A percentile compares a stretch with the other conserved stretches of the same genome.
phyloP scores from a whole-genome alignment of 2,113 vertebrate species.

The Oncorhynchus gorbuscha region DNA sequence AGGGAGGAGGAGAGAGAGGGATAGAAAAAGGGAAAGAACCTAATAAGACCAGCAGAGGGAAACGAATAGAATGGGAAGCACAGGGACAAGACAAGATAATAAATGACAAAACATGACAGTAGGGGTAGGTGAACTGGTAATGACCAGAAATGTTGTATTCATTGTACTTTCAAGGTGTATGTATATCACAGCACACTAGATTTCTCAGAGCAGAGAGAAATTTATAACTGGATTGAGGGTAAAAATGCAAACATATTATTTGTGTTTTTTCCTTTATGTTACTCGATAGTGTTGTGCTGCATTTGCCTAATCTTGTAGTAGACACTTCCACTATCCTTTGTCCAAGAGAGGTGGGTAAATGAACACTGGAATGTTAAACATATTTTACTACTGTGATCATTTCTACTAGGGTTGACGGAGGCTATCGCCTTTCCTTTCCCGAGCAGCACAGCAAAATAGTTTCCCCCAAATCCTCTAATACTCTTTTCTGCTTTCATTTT shows the following conservation, averaged over 20 bases:
- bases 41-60: too few relatives aligned
- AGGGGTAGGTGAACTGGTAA: background rate
- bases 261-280: background rate
- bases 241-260: background rate
- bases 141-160: background rate
- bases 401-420: slow-evolving; percentile 25
- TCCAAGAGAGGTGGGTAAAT: slow-evolving; percentile 11
- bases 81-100: too few relatives aligned
- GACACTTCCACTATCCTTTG: slow-evolving; percentile 18
- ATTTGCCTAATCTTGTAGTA: too few relatives aligned
- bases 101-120: too few relatives aligned
- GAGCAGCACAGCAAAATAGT: slow-evolving; percentile 24
- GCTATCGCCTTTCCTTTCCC: slow-evolving; percentile 37
- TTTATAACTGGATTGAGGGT: background rate
- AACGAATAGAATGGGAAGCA: too few relatives aligned
- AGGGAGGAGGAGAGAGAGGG: too few relatives aligned
- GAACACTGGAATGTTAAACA: slow-evolving; percentile 29
- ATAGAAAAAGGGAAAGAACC: too few relatives aligned
- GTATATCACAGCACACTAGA: background rate
- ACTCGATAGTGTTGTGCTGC: slow-evolving; percentile 23
- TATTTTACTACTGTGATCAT: slow-evolving; percentile 43
- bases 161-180: background rate
- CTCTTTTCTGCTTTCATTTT: slow-evolving; percentile 32
- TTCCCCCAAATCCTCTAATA: slow-evolving; percentile 34
- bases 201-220: background rate